Percentiles rank a stretch among this genome's conserved stretches.
Conservation (phyloP, 2,797 vertebrate genomes). For the Bradypodion pumilum region DNA sequence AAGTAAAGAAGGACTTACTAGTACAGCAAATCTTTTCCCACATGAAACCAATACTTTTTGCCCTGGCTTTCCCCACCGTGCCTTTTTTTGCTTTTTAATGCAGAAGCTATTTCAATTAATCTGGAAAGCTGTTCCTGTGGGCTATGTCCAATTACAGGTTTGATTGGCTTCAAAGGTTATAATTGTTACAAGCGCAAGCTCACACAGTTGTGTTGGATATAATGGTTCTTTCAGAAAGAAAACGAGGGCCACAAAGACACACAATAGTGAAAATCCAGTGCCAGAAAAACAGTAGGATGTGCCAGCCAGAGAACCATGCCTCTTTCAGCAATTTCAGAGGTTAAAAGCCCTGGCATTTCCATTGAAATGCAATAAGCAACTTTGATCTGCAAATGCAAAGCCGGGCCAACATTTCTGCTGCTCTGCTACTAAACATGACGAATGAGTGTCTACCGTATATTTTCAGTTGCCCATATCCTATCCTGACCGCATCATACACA, state of each 20-base stretch:
- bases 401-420: too few species aligned
- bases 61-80: neutral
- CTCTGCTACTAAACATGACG: too few species aligned
- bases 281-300: constrained; percentile 56
- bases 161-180: constrained; percentile 28
- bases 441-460: too few species aligned
- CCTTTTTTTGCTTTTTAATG: neutral
- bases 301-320: constrained; percentile 55
- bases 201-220: constrained; percentile 50
- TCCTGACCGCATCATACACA: constrained; percentile 29
- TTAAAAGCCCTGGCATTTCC: too few species aligned
- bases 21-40: neutral
- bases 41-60: fast-evolving
- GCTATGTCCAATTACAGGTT: constrained; percentile 36
- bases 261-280: constrained; percentile 59
- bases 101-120: constrained; percentile 36
- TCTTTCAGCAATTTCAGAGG: too few species aligned
- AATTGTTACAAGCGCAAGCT: constrained; percentile 30
- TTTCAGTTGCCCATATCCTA: too few species aligned
- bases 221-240: constrained; percentile 63
- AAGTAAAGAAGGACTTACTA: neutral
- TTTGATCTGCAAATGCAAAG: too few species aligned
- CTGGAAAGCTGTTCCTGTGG: constrained; percentile 8
- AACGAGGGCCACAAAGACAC: constrained; percentile 50
- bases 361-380: too few species aligned